Evolutionary conservation across 1,140 invertebrate genomes (phyloP), one percentile per base, ranked within the genome.

Genomic region (Dufourea novaeangliae): DNA sequence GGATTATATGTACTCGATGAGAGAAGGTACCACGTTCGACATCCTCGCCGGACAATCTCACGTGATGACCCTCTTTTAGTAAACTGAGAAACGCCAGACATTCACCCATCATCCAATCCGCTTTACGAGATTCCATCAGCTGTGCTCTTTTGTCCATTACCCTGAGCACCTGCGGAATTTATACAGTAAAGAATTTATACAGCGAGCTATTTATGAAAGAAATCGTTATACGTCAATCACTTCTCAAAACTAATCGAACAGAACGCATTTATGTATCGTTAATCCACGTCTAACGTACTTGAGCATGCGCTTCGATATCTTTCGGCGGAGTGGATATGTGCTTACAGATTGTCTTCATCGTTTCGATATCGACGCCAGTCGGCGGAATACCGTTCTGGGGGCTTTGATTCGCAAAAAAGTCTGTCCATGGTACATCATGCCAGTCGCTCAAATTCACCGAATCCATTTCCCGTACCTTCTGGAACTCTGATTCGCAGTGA

Each of bases 71-170:
- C 67, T 94, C 95, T 83, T 95, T 94, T 82, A 96, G 82, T 88
- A 96, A 85, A 87, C 96, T 96, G n/a, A 96, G 96, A 88, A 96
- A 97, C 2, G 97, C 97, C 41, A 98, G 90, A 4, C 96, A 95
- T 89, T 98, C 97, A 14, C 94, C 97, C 84, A 97, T 93, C 0
- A 96, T 95, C 97, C 97, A 98, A 91, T 98, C 97, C 2, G 95
- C 93, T 27, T 92, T 91, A 0, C 95, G 92, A 4, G 94, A 92
- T 52, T 95, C 92, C 0, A 94, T 93, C 94, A 97, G 94, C 85
- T 97, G 95, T 78, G 93, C 92, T 56, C 97, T 92, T 50, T 91
- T 91, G 37, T 95, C 94, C 63, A 96, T 88, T 67, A 95, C 92
- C 90, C 86, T 93, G 81, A 75, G 94, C 79, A 84, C 95, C 96